Conservation (phyloP, 2,888 invertebrate species). For the Epistrophella euchroma region DNA sequence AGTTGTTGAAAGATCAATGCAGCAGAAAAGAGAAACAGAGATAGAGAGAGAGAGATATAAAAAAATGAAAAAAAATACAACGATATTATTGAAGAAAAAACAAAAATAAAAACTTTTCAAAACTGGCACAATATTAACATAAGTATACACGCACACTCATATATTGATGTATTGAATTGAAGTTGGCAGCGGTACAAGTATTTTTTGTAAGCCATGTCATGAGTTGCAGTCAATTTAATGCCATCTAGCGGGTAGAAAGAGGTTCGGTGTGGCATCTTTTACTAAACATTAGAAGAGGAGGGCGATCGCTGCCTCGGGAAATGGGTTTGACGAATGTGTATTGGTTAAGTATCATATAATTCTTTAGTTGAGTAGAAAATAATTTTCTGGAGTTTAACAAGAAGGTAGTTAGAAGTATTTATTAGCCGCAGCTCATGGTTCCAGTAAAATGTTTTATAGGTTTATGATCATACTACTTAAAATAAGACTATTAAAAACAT, state of each 20-base stretch:
- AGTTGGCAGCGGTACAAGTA: conserved; percentile 23
- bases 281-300: neutral
- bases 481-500: neutral
- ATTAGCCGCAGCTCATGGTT: conserved; percentile 2
- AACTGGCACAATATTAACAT: conserved; percentile 73
- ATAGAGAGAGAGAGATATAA: neutral
- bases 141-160: conserved; percentile 42
- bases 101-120: conserved; percentile 40
- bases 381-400: conserved; percentile 8
- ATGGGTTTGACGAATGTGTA: conserved; percentile 30
- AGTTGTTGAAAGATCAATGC: conserved; percentile 20
- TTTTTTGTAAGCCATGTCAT: conserved; percentile 27
- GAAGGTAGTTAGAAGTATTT: neutral
- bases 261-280: conserved; percentile 2
- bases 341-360: neutral
- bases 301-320: conserved; percentile 10
- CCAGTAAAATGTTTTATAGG: neutral
- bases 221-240: conserved; percentile 31
- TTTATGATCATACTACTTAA: neutral
- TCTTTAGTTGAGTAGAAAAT: conserved; percentile 14
- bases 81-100: conserved; percentile 21
- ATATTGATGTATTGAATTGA: conserved; percentile 5
- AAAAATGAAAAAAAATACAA: conserved; percentile 14
- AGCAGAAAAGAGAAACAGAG: neutral
- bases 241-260: conserved; percentile 25